Percentiles rank a stretch among this genome's conserved stretches.
Conservation (phyloP, 2,888 invertebrate genomes). For the Julus scanicus region DNA sequence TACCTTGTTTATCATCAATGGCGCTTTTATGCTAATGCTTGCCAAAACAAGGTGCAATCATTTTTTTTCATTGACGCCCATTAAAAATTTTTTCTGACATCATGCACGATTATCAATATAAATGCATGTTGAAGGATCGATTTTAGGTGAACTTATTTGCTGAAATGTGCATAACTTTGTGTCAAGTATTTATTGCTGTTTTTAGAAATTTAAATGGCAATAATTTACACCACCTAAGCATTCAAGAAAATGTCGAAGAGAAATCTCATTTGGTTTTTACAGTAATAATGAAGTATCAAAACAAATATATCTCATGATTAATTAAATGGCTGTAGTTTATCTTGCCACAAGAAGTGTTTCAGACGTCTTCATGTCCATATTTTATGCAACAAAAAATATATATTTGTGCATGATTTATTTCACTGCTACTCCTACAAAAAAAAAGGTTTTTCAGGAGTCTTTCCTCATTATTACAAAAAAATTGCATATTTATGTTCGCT, state of each 20-base stretch:
- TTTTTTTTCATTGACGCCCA: neutral
- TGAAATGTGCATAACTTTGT: neutral
- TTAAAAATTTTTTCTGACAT: neutral
- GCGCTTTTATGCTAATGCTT: conserved; percentile 15
- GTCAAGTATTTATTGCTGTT: neutral
- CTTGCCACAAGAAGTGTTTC: neutral
- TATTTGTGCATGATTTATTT: conserved; percentile 35
- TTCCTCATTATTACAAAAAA: neutral
- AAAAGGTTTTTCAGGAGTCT: neutral
- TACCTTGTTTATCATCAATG: neutral
- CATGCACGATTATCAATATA: neutral
- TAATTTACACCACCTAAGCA: neutral
- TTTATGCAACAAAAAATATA: neutral
- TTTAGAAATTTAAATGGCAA: neutral
- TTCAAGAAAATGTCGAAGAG: neutral
- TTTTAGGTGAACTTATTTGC: neutral
- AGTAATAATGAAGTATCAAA: neutral
- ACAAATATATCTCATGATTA: neutral
- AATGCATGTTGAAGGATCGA: neutral
- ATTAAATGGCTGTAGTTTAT: neutral
- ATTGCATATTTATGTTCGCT: neutral
- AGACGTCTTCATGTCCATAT: neutral
- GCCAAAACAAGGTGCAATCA: neutral
- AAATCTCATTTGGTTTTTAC: neutral
- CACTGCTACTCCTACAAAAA: neutral